phyloP scores from a whole-genome alignment of 2,113 vertebrate species.

The Scartelaos histophorus region DNA sequence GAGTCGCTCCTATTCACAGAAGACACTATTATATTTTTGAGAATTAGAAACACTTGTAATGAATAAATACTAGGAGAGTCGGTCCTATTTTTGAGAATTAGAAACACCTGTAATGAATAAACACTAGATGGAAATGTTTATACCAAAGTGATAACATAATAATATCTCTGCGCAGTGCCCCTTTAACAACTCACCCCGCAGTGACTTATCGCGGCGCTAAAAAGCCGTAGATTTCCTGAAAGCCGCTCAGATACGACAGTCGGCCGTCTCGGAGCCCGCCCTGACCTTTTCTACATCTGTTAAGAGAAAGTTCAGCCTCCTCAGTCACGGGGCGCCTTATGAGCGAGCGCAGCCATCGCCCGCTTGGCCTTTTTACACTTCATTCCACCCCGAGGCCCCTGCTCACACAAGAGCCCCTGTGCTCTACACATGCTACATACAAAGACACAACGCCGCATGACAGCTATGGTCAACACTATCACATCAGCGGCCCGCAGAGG shows the following conservation, averaged over 20 bases:
- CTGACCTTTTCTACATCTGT: conserved; percentile 10
- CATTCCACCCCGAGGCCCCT: not conserved
- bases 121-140: no score
- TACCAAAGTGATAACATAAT: no score
- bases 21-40: no score
- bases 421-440: not conserved
- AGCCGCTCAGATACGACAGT: not conserved
- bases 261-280: not conserved
- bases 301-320: conserved; percentile 1
- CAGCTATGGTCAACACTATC: not conserved
- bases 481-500: not conserved
- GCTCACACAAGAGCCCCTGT: not conserved
- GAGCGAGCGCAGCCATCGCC: not conserved
- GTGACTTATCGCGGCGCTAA: not conserved
- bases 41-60: no score
- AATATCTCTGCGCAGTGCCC: no score
- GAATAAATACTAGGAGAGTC: no score
- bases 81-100: no score
- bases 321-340: not conserved
- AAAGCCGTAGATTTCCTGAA: not conserved
- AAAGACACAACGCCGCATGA: not conserved
- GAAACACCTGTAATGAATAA: no score
- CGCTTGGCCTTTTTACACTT: not conserved
- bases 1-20: no score
- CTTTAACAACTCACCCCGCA: not conserved